Evolutionary conservation across 2,797 vertebrate genomes (phyloP).

Genomic region (Phoeniculus purpureus): DNA sequence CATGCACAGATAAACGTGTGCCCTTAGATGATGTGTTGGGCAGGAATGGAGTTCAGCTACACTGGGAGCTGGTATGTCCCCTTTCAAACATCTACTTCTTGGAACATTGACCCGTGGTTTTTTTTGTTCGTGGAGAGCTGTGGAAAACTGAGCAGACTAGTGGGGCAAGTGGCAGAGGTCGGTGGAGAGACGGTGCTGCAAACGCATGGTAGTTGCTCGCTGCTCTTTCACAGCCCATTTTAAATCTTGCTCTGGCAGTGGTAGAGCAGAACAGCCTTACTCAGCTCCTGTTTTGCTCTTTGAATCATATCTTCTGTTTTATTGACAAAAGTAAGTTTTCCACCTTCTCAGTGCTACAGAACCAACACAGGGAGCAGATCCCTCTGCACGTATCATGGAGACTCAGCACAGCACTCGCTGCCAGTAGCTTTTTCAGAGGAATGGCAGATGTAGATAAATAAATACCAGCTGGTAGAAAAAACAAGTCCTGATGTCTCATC

Average conservation of each 20-base stretch:
- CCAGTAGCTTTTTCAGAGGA: neutral
- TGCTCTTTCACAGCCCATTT: neutral
- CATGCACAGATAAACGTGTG: accelerated
- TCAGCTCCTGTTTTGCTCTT: neutral
- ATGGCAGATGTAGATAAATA: neutral
- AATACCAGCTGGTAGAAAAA: neutral
- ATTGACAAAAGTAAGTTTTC: constrained; percentile 22
- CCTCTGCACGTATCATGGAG: neutral
- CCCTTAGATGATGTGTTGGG: accelerated
- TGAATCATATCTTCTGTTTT: neutral
- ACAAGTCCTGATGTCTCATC: neutral
- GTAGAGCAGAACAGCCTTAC: neutral
- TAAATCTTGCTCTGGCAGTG: neutral
- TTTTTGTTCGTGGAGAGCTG: accelerated
- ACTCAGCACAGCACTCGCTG: neutral
- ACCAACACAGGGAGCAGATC: neutral
- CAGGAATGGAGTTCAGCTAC: neutral
- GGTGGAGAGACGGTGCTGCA: accelerated
- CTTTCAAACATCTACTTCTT: accelerated
- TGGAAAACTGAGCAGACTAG: neutral
- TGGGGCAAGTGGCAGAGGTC: neutral
- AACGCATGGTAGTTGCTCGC: accelerated
- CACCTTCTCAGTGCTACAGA: neutral
- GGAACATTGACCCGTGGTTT: accelerated
- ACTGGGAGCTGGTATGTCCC: accelerated